A percentile compares a stretch with the other conserved stretches of the same genome.
Conservation (phyloP, 2,113 vertebrate genomes). For the Semicossyphus pulcher region DNA sequence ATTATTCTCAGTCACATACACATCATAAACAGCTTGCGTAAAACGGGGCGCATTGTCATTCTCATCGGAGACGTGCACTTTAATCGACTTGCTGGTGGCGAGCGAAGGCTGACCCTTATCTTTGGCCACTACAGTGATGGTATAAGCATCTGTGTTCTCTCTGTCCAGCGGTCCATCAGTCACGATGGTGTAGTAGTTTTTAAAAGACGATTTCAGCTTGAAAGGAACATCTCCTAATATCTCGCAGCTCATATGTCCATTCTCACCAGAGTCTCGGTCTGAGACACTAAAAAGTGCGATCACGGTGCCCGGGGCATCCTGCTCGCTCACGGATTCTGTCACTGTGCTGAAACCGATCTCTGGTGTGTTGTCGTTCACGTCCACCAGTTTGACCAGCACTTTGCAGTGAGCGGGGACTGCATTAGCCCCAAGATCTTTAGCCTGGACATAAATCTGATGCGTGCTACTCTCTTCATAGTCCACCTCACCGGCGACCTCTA, state of each 20-base stretch:
- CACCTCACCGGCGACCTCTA: conserved; percentile 93
- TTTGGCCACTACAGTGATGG: conserved; percentile 92
- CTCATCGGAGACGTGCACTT: conserved; percentile 94
- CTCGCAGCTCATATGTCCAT: conserved; percentile 94
- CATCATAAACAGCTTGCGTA: conserved; percentile 92
- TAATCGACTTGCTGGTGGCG: conserved; percentile 92
- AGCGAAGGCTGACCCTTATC: conserved; percentile 91
- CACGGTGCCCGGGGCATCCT: conserved; percentile 92
- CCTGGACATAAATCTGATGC: conserved; percentile 96
- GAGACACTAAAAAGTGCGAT: conserved; percentile 96
- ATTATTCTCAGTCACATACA: conserved; percentile 97
- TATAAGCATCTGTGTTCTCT: conserved; percentile 91
- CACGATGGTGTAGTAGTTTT: conserved; percentile 96
- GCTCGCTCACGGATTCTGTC: conserved; percentile 95
- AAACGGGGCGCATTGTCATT: conserved; percentile 97
- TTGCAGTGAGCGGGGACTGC: conserved; percentile 98
- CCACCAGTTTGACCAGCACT: conserved; percentile 93
- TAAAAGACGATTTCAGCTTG: conserved; percentile 95
- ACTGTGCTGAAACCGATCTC: conserved; percentile 98
- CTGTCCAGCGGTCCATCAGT: conserved; percentile 94
- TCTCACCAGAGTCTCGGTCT: conserved; percentile 95
- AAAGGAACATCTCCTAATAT: conserved; percentile 94
- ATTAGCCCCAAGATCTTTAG: conserved; percentile 95
- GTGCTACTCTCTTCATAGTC: conserved; percentile 96
- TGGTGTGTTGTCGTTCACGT: conserved; percentile 96